Conservation (phyloP, 2,113 vertebrate species). For the Chamaea fasciata region DNA sequence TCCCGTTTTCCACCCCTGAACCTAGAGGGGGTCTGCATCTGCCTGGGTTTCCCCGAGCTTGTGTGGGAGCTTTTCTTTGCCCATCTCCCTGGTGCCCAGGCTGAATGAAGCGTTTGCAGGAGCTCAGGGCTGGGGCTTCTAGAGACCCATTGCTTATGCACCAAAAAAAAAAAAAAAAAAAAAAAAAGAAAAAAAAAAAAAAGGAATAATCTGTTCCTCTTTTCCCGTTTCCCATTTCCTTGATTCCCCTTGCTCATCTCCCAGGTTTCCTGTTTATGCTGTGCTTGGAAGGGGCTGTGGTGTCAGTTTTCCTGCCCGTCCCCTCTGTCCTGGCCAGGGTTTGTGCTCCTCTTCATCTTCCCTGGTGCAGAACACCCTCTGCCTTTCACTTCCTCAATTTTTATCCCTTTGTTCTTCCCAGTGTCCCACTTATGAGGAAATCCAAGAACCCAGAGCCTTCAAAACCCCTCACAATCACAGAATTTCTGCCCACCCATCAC, state of each 20-base stretch:
- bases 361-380: neutral
- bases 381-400: neutral
- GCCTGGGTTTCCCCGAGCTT: neutral
- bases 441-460: neutral
- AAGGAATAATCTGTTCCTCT: neutral
- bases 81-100: neutral
- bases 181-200: neutral
- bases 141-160: neutral
- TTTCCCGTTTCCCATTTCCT: neutral
- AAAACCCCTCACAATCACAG: neutral
- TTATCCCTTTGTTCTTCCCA: neutral
- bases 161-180: neutral
- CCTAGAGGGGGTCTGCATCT: neutral
- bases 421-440: accelerated
- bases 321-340: neutral
- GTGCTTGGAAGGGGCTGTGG: neutral
- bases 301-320: neutral
- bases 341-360: neutral
- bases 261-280: neutral
- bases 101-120: neutral
- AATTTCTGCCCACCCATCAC: neutral
- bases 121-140: neutral
- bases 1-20: accelerated
- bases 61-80: neutral
- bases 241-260: neutral